Evolutionary conservation across 2,113 vertebrate genomes (phyloP).

Genomic region (Lophotis ruficrista): DNA sequence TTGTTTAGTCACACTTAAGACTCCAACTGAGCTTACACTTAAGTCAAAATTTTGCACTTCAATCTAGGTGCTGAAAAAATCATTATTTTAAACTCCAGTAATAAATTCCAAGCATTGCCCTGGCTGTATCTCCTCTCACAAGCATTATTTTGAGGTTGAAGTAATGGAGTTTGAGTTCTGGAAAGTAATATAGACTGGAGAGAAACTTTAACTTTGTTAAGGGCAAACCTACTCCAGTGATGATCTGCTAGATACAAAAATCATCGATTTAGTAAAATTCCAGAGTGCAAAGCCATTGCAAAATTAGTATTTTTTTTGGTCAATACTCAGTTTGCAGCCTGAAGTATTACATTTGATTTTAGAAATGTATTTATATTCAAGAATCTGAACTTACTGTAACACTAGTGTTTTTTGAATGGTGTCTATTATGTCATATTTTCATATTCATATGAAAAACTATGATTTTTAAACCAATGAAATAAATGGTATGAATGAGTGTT

Average conservation of each 20-base stretch:
- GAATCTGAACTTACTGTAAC: not conserved
- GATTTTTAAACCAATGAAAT: not conserved
- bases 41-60: not conserved
- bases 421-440: not conserved
- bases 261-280: not conserved
- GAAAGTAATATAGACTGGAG: not conserved
- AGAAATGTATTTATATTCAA: not conserved
- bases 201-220: not conserved
- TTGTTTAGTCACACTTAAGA: not conserved
- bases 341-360: not conserved
- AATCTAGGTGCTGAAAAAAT: not conserved
- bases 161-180: not conserved
- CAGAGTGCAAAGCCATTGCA: not conserved
- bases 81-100: not conserved
- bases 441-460: not conserved
- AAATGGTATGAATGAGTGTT: not conserved
- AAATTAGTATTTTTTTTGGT: not conserved
- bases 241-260: not conserved
- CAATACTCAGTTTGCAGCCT: not conserved
- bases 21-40: not conserved
- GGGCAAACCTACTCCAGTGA: not conserved
- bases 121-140: not conserved
- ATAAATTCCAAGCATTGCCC: not conserved
- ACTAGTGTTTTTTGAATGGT: not conserved
- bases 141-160: not conserved